Evolutionary conservation across 2,888 invertebrate species (phyloP), one percentile per base, ranked within the genome.

Genomic region (Drosophila greeni): DNA sequence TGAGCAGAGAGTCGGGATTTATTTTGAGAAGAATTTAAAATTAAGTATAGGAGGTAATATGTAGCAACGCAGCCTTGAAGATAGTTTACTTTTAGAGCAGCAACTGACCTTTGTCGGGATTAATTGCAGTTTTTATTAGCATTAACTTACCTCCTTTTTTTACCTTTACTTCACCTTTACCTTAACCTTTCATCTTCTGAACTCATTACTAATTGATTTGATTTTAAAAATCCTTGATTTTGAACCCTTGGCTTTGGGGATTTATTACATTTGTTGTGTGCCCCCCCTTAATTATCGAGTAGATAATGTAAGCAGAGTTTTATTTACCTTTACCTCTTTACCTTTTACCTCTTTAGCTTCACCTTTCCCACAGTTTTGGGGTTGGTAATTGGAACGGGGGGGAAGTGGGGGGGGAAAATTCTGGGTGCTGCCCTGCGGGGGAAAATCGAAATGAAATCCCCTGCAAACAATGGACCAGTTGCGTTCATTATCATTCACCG

Each of bases 401-500:
- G 36, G 5, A 3, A 5, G 12, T 4, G 20, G 5, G 18, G 9
- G 3, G 5, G 11, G 16, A 18, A 18, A 18, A 37, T 37, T 37
- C 11, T 14, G 39, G 6, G 3, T 26, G 26, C 8, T 26, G 26
- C 8, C 31, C 26, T 29, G 26, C n/a, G 39, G 60, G 12, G 7
- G 12, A 29, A 9, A 68, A 66, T 61, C 67, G 55, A 67, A 74
- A 76, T 52, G 65, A 56, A 73, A 69, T 71, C 56, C 68, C 47
- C 42, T 31, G 36, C 66, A 76, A 72, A 74, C 74, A 80, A 69
- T 64, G 54, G 53, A 20, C 60, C 64, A 75, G 69, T 81, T 51
- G 69, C 61, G 60, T 68, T 69, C 68, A 78, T 82, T 78, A 82
- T 72, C 67, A 72, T 65, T 73, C 65, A 70, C 79, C 71, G 62